phyloP scores from a whole-genome alignment of 2,113 vertebrate species.

The Burhinus bistriatus region DNA sequence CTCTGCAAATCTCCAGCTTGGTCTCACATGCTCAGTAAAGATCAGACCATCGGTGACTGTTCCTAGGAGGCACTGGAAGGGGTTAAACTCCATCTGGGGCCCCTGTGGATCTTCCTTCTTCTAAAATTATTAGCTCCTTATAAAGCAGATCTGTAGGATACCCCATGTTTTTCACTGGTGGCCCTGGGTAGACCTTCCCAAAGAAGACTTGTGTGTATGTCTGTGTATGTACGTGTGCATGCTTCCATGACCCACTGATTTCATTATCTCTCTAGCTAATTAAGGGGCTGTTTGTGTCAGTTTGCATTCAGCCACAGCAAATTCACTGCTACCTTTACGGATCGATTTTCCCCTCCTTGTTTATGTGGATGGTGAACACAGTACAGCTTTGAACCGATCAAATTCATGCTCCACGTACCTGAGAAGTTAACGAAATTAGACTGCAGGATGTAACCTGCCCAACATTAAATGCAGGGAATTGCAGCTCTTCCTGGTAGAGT shows the following conservation, averaged over 20 bases:
- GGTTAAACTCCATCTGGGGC: not conserved
- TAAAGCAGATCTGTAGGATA: not conserved
- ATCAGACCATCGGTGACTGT: not conserved
- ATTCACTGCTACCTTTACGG: not conserved
- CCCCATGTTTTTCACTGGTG: not conserved
- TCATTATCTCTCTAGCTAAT: not conserved
- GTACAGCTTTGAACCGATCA: not conserved
- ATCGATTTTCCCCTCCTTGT: not conserved
- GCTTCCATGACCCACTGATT: not conserved
- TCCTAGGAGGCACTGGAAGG: not conserved
- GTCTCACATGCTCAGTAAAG: not conserved
- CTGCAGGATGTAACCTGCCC: not conserved
- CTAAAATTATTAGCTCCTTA: not conserved
- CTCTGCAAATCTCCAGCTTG: not conserved
- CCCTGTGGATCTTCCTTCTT: not conserved
- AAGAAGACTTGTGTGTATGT: not conserved
- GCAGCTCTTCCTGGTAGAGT: not conserved
- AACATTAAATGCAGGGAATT: not conserved
- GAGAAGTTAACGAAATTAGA: not conserved
- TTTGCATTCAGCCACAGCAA: not conserved
- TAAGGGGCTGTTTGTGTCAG: not conserved
- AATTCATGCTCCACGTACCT: not conserved
- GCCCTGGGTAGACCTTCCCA: not conserved
- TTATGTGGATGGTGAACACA: not conserved
- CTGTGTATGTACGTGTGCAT: accelerated